phyloP scores from a whole-genome alignment of 1,140 invertebrate species.

The Gonioctena quinquepunctata region DNA sequence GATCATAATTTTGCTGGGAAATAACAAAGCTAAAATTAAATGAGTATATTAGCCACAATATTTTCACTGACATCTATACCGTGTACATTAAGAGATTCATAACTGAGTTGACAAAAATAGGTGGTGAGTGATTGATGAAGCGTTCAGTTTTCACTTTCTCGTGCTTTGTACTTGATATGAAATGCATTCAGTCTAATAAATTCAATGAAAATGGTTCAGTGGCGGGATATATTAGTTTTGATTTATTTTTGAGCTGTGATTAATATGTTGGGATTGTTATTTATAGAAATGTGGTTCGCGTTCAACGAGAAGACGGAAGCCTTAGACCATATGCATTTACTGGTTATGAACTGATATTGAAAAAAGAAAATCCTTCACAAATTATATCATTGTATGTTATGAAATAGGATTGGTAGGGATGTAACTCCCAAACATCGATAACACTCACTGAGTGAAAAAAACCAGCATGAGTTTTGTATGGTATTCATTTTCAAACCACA shows the following conservation, averaged over 20 bases:
- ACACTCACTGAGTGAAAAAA: too few relatives aligned
- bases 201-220: neutral
- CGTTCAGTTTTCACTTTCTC: neutral
- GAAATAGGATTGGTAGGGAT: too few relatives aligned
- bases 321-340: too few relatives aligned
- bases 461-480: too few relatives aligned
- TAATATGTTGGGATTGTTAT: too few relatives aligned
- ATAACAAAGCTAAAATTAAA: constrained; percentile 6
- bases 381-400: too few relatives aligned
- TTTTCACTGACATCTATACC: neutral
- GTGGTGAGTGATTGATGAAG: neutral
- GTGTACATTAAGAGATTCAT: neutral
- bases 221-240: neutral
- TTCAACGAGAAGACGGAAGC: too few relatives aligned
- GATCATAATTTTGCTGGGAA: neutral
- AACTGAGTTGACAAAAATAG: constrained; percentile 1
- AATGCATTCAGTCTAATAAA: neutral
- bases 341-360: too few relatives aligned
- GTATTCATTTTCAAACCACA: too few relatives aligned
- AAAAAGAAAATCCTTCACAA: too few relatives aligned
- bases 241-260: neutral
- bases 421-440: too few relatives aligned
- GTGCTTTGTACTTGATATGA: neutral
- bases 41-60: constrained; percentile 6
- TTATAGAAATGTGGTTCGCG: too few relatives aligned